phyloP scores from a whole-genome alignment of 2,888 invertebrate genomes.

The Epistrophe eligans region DNA sequence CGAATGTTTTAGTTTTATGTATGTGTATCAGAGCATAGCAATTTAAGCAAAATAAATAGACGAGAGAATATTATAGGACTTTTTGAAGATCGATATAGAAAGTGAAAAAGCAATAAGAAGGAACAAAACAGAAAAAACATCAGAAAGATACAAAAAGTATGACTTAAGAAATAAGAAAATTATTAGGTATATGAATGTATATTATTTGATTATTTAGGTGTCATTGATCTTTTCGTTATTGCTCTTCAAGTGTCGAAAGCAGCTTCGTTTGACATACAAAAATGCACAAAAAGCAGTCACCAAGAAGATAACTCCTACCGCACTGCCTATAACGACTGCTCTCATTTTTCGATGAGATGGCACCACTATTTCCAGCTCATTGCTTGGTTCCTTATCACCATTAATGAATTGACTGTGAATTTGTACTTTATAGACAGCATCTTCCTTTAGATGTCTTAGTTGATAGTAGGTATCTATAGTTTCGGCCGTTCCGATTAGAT shows the following conservation, averaged over 20 bases:
- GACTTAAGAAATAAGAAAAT: neutral
- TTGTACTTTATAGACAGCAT: constrained; percentile 89
- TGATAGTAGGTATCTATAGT: constrained; percentile 89
- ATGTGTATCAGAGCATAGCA: constrained; percentile 44
- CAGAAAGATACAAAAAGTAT: constrained; percentile 45
- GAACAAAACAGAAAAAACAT: constrained; percentile 6
- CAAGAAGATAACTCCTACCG: constrained; percentile 88
- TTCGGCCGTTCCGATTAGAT: constrained; percentile 88
- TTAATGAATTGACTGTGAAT: constrained; percentile 88
- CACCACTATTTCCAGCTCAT: constrained; percentile 87
- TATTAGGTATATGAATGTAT: neutral
- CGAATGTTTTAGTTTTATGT: constrained; percentile 17
- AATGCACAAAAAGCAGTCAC: constrained; percentile 87
- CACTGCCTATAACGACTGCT: constrained; percentile 89
- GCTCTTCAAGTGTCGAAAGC: constrained; percentile 81
- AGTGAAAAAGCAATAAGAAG: constrained; percentile 20
- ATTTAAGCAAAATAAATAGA: constrained; percentile 47
- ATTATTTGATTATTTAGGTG: constrained; percentile 78
- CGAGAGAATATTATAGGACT: neutral
- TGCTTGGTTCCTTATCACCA: constrained; percentile 87
- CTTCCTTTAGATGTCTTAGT: constrained; percentile 90
- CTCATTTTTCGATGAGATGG: constrained; percentile 89
- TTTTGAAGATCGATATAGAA: constrained; percentile 29
- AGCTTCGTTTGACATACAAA: constrained; percentile 84
- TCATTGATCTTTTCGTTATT: constrained; percentile 81